Percentiles rank a stretch among this genome's conserved stretches.
These are phyloP conservation scores for Heliangelus exortis DNA, from an alignment of 2,797 vertebrate species.

Conservation along the genomic window DNA sequence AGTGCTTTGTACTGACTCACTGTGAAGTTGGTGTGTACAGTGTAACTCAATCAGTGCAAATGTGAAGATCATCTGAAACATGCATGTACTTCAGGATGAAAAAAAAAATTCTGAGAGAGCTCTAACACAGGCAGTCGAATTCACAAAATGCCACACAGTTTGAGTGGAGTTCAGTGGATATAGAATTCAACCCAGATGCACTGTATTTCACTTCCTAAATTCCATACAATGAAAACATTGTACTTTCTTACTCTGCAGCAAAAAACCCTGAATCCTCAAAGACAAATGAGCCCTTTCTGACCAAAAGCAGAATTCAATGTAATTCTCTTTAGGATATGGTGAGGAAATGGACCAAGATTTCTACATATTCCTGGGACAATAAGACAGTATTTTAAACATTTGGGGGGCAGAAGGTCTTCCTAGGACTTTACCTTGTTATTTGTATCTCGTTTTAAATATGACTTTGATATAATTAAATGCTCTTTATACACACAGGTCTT, in stretches of 20 bases:
- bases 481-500: background rate
- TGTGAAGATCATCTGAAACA: background rate
- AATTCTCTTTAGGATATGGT: background rate
- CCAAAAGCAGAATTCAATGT: background rate
- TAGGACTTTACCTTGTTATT: background rate
- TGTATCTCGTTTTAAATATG: background rate
- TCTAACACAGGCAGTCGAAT: background rate
- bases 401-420: background rate
- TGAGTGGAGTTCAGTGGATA: background rate
- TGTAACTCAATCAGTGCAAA: background rate
- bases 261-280: background rate
- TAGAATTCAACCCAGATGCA: background rate
- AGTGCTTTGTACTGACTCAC: background rate
- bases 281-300: background rate
- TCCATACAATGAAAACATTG: background rate
- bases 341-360: accelerated
- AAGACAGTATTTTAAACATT: background rate
- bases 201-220: background rate
- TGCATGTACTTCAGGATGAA: background rate
- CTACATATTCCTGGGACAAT: background rate
- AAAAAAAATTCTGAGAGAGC: accelerated
- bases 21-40: background rate
- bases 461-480: background rate
- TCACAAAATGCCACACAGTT: background rate
- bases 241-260: background rate